Evolutionary conservation across 2,888 invertebrate species (phyloP).

Genomic region (Archips xylosteana): DNA sequence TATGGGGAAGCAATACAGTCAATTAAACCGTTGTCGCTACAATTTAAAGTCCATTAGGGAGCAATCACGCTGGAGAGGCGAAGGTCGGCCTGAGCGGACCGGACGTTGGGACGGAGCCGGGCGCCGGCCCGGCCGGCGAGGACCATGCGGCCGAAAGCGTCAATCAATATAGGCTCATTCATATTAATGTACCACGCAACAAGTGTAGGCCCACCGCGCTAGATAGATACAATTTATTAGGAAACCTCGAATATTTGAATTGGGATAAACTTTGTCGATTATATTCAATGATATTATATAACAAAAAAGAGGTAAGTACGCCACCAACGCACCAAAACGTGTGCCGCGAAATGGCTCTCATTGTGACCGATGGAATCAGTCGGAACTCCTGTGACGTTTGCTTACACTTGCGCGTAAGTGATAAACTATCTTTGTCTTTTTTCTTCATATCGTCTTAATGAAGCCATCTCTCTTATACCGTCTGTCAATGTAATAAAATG

Average conservation of each 20-base stretch:
- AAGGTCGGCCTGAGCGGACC: conserved; percentile 47
- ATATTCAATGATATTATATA: no score
- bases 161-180: conserved; percentile 53
- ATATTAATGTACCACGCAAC: conserved; percentile 54
- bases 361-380: no score
- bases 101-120: conserved; percentile 32
- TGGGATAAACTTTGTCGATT: not conserved
- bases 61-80: conserved; percentile 60
- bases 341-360: no score
- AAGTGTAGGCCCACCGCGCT: conserved; percentile 45
- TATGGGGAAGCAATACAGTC: conserved; percentile 53
- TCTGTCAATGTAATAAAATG: no score
- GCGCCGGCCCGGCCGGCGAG: conserved; percentile 9
- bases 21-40: conserved; percentile 61
- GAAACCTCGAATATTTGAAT: conserved; percentile 1
- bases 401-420: no score
- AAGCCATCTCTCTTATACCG: no score
- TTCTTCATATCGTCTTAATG: no score
- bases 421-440: no score
- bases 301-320: no score
- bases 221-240: not conserved
- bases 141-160: conserved; percentile 44
- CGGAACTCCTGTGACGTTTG: no score
- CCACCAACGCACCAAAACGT: no score
- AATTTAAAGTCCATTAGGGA: conserved; percentile 74